Percentiles rank a stretch among this genome's conserved stretches.
Conservation (phyloP, 2,113 vertebrate genomes). For the Cichladusa arquata region DNA sequence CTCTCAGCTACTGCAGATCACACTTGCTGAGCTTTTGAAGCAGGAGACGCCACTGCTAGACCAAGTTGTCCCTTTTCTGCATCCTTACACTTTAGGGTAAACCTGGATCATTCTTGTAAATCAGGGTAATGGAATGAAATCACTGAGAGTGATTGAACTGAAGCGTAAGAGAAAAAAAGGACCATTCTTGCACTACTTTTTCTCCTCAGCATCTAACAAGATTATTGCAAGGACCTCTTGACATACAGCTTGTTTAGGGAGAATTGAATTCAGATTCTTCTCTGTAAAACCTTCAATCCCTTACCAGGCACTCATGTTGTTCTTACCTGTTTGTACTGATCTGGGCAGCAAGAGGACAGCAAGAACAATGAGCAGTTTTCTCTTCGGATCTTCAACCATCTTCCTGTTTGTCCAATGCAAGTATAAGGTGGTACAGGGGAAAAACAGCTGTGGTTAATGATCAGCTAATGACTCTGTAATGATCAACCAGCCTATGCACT, state of each 20-base stretch:
- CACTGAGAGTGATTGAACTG: background rate
- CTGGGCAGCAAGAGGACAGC: background rate
- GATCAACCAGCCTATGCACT: background rate
- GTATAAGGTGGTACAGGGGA: background rate
- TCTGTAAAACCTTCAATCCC: background rate
- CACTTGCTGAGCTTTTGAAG: background rate
- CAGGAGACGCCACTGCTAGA: background rate
- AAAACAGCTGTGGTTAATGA: background rate
- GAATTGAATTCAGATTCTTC: background rate
- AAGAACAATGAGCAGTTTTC: background rate
- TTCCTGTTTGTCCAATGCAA: background rate
- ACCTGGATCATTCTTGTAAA: background rate
- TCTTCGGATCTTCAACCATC: background rate
- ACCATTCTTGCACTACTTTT: background rate
- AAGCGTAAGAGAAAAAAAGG: background rate
- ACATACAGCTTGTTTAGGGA: background rate
- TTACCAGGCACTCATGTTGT: background rate
- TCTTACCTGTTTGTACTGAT: slow-evolving; percentile 51
- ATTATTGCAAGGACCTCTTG: background rate
- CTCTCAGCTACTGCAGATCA: background rate
- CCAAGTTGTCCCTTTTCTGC: background rate
- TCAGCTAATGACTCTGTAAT: background rate
- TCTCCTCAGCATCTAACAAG: background rate
- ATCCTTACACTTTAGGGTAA: background rate
- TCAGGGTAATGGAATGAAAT: background rate